Conservation (phyloP, 53 echinoderm and acorn worm genomes). For the Mesocentrotus franciscanus region DNA sequence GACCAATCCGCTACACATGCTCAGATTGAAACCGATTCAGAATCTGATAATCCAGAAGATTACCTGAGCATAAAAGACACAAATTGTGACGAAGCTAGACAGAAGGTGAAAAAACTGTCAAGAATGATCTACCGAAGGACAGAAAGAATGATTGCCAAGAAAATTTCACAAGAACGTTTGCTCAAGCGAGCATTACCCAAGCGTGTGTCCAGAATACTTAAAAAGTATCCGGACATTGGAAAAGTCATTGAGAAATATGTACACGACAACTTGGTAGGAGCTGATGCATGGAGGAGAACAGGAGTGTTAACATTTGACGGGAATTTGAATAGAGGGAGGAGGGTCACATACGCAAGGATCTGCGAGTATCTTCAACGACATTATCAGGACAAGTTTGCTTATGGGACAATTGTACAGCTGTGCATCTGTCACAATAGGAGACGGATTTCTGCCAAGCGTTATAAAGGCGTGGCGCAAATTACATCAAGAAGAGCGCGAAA, state of each 20-base stretch:
- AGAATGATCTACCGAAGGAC: not conserved
- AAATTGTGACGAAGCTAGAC: not conserved
- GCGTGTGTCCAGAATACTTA: constrained; percentile 30
- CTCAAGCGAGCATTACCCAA: not conserved
- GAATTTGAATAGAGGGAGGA: not conserved
- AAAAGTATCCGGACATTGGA: constrained; percentile 58
- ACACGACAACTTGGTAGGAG: not conserved
- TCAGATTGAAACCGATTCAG: not conserved
- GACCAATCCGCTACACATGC: not conserved
- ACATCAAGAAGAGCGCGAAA: not conserved
- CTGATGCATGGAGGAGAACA: not conserved
- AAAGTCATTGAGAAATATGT: constrained; percentile 64
- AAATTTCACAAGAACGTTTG: not conserved
- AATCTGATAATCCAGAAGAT: not conserved
- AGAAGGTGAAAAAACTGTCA: not conserved
- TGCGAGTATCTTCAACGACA: too few species aligned
- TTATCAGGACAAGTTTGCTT: not conserved
- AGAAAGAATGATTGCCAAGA: not conserved
- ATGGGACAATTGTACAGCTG: not conserved
- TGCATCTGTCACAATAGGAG: not conserved
- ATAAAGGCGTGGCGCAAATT: not conserved
- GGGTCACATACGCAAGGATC: too few species aligned
- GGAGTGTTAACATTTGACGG: not conserved
- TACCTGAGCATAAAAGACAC: not conserved
- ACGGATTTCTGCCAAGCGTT: not conserved